Evolutionary conservation across 2,113 vertebrate genomes (phyloP).

Genomic region (Nestor notabilis): DNA sequence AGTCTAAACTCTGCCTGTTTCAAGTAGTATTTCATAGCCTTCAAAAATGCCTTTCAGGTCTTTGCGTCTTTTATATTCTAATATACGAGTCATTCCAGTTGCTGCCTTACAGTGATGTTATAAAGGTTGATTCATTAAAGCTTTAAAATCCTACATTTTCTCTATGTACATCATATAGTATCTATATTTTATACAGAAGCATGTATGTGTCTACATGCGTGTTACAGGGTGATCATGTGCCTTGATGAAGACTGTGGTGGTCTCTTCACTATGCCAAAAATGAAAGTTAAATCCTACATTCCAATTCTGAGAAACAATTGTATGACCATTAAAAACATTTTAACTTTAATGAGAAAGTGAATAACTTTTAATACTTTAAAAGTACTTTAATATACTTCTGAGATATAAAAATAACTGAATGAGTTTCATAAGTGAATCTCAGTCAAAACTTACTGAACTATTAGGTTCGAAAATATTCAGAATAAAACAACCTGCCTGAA

Average conservation of each 20-base stretch:
- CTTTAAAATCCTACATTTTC: background rate
- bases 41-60: background rate
- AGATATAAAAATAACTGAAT: background rate
- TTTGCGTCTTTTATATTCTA: conserved; percentile 7
- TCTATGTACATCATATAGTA: background rate
- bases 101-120: background rate
- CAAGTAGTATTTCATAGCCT: background rate
- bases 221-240: background rate
- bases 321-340: background rate
- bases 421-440: background rate
- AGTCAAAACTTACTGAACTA: background rate
- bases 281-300: background rate
- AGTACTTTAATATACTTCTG: background rate
- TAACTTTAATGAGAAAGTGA: background rate
- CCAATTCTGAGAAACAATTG: background rate
- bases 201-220: background rate
- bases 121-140: background rate
- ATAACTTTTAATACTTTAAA: background rate
- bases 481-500: background rate
- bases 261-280: background rate
- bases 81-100: background rate
- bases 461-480: background rate
- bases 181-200: background rate
- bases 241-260: background rate
- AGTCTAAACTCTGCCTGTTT: background rate